Conservation (phyloP, 2,888 invertebrate genomes). For the Linnaemya tessellans region DNA sequence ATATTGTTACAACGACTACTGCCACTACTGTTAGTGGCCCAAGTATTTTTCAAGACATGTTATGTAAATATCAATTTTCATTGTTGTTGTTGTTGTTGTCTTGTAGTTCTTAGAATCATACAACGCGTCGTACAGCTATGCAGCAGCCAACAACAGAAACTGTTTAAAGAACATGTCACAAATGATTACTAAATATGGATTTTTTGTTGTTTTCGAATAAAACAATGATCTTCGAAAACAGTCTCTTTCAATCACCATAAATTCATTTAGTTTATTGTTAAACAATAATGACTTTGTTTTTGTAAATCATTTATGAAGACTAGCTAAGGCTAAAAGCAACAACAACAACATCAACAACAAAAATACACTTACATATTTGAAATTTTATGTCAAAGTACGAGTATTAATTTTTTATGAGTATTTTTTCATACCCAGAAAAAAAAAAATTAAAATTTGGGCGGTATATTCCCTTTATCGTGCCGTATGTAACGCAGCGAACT, state of each 20-base stretch:
- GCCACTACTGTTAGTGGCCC: constrained; percentile 26
- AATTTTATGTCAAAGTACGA: constrained; percentile 34
- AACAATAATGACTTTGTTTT: constrained; percentile 29
- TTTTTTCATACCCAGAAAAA: too few relatives aligned
- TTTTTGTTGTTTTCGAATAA: constrained; percentile 4
- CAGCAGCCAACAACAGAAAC: background rate
- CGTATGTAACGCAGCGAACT: too few relatives aligned
- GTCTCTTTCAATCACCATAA: constrained; percentile 31
- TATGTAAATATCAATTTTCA: constrained; percentile 63
- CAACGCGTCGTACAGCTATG: constrained; percentile 18
- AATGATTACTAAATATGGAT: constrained; percentile 55
- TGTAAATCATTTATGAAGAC: background rate
- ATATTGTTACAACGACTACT: background rate
- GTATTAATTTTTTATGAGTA: constrained; percentile 20
- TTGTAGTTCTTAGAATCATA: background rate
- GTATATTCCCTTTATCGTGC: too few relatives aligned
- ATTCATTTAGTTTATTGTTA: constrained; percentile 52
- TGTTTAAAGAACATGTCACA: constrained; percentile 63
- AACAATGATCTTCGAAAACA: constrained; percentile 43
- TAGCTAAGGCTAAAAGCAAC: too few relatives aligned
- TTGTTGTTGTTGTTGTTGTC: constrained; percentile 49
- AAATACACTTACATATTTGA: background rate
- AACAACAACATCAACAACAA: background rate
- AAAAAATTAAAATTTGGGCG: too few relatives aligned
- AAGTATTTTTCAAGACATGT: constrained; percentile 19